Evolutionary conservation across 2,797 vertebrate species (phyloP).

Genomic region (Chromobotia macracanthus): DNA sequence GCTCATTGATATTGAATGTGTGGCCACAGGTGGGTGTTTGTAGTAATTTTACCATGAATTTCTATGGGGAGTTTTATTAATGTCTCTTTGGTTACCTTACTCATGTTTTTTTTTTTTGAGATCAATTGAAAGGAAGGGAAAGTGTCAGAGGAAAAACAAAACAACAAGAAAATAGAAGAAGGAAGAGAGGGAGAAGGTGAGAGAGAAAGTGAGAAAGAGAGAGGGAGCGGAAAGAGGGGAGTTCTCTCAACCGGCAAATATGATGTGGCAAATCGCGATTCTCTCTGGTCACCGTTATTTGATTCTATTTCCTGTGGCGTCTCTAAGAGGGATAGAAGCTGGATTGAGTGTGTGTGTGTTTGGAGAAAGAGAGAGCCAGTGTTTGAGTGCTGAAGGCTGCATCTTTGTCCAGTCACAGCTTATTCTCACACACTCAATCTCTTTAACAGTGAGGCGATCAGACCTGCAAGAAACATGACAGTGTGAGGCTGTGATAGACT

Average conservation of each 20-base stretch:
- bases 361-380: neutral
- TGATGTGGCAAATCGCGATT: constrained; percentile 65
- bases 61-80: neutral
- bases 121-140: constrained; percentile 3
- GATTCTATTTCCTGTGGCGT: constrained; percentile 65
- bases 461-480: constrained; percentile 28
- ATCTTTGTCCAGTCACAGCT: constrained; percentile 37
- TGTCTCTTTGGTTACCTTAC: neutral
- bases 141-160: neutral
- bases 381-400: constrained; percentile 21
- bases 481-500: constrained; percentile 8
- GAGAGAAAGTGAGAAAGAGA: neutral
- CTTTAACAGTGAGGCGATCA: constrained; percentile 19
- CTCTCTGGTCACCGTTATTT: constrained; percentile 65
- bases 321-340: constrained; percentile 41
- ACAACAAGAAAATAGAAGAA: constrained; percentile 6
- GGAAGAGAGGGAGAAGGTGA: neutral
- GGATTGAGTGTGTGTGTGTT: constrained; percentile 40
- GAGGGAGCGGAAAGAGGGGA: constrained; percentile 53
- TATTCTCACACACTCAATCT: constrained; percentile 10
- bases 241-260: constrained; percentile 52
- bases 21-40: neutral
- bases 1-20: neutral
- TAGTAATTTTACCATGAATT: neutral
- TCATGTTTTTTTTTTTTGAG: neutral